Evolutionary conservation across 2,888 invertebrate species (phyloP), one percentile per base, ranked within the genome.

Genomic region (Acrobasis repandana): DNA sequence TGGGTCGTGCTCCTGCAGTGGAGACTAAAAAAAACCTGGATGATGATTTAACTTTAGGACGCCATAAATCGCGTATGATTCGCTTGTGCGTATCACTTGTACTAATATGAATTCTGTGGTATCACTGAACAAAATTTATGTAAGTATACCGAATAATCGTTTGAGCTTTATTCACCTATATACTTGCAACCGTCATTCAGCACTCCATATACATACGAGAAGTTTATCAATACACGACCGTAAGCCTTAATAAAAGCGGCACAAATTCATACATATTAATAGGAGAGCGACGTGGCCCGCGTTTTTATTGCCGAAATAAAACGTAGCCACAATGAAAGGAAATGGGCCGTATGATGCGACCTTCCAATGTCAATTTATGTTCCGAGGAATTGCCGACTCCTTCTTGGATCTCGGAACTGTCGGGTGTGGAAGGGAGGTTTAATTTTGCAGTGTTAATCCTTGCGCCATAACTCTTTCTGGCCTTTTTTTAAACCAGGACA

Each of bases 181-280:
- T 6, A 28, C 28, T 28, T 28, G 28, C 28, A 16, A n/a, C 43
- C 9, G 3, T 46, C 50, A 20, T 50, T 50, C 16, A 20, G 18
- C 38, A 36, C 48, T 58, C 34, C 15, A 28, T 34, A 20, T 58
- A 38, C 50, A 50, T 50, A 59, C 15, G 59, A 51, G 20, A 59
- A 59, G 15, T 51, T 59, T 59, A 43, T 59, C 59, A 51, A 58
- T 50, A 58, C 43, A 46, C 50, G 33, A 52, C 10, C 50, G 28
- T 36, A 65, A 69, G 66, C 71, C 69, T 69, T 74, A 77, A 77
- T 76, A 75, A 72, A 74, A 74, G 71, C 61, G 67, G 69, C 73
- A 74, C 77, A 79, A 80, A 78, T 83, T 82, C 83, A 86, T 86
- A 83, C 81, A 88, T 85, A 86, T 86, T 85, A 83, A 86, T 82